Evolutionary conservation across 2,797 vertebrate genomes (phyloP).

Genomic region (Lacerta viridis): DNA sequence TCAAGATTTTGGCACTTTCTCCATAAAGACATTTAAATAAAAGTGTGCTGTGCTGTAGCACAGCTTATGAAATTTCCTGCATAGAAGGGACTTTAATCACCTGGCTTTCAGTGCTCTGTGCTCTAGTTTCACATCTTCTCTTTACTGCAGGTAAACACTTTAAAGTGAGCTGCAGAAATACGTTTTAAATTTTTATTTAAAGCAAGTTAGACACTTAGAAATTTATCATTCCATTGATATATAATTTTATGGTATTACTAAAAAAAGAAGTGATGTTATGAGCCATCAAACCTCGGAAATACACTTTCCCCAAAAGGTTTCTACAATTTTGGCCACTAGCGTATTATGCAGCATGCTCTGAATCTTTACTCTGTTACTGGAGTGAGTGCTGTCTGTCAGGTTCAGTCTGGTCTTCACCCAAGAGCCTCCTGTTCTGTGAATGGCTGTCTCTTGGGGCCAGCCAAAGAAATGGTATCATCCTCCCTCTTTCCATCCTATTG

Average conservation of each 20-base stretch:
- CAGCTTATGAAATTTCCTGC: conserved; percentile 75
- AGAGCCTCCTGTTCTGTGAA: not conserved
- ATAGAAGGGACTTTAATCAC: conserved; percentile 52
- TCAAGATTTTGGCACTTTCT: conserved; percentile 76
- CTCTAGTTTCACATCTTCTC: conserved; percentile 47
- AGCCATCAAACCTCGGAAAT: too few relatives aligned
- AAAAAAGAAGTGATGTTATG: too few relatives aligned
- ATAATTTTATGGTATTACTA: too few relatives aligned
- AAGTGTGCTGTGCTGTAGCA: conserved; percentile 63
- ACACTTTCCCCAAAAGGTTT: too few relatives aligned
- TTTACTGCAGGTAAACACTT: conserved; percentile 33
- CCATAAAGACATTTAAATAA: conserved; percentile 74
- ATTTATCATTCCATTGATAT: conserved; percentile 44
- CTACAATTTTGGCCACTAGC: conserved; percentile 35
- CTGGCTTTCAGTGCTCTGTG: conserved; percentile 47
- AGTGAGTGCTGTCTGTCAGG: not conserved
- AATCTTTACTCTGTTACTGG: not conserved
- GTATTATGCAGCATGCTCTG: conserved; percentile 27
- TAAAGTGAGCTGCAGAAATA: conserved; percentile 22
- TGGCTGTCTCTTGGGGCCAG: not conserved
- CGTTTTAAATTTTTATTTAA: conserved; percentile 19
- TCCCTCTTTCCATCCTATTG: not conserved
- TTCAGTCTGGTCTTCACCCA: not conserved
- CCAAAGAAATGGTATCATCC: not conserved
- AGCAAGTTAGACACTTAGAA: conserved; percentile 47